Percentiles rank a stretch among this genome's conserved stretches.
phyloP scores from a whole-genome alignment of 2,113 vertebrate species.

The Brachyhypopomus gauderio region DNA sequence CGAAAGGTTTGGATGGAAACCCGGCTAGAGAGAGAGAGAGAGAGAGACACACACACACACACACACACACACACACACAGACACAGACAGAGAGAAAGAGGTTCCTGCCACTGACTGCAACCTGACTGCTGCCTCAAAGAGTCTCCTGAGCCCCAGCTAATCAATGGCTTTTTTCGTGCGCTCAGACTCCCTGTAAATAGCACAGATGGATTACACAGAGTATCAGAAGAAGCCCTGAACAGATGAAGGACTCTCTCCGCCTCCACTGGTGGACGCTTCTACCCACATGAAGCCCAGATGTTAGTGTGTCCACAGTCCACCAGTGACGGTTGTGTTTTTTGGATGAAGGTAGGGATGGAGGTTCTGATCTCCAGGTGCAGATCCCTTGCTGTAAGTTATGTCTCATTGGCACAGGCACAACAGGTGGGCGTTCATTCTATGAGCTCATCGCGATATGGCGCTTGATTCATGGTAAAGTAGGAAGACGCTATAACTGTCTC shows the following conservation, averaged over 20 bases:
- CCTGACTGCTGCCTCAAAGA: slow-evolving; percentile 56
- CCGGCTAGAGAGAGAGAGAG: too few species aligned
- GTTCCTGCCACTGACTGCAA: slow-evolving; percentile 52
- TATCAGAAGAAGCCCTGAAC: not conserved
- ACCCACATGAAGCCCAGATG: not conserved
- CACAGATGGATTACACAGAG: slow-evolving; percentile 18
- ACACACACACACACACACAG: too few species aligned
- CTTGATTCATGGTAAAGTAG: too few species aligned
- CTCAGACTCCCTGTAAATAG: slow-evolving; percentile 34
- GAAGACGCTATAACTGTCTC: too few species aligned
- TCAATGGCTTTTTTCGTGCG: slow-evolving; percentile 45
- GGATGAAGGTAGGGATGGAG: not conserved
- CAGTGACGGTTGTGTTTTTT: not conserved
- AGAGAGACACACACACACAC: too few species aligned
- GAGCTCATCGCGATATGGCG: too few species aligned
- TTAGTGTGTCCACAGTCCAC: not conserved
- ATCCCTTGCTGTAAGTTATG: too few species aligned
- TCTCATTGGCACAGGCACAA: too few species aligned
- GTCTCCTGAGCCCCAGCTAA: slow-evolving; percentile 28
- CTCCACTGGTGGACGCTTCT: too few species aligned
- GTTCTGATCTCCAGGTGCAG: too few species aligned
- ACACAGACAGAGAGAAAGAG: not conserved
- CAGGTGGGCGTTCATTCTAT: too few species aligned
- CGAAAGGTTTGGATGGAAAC: too few species aligned
- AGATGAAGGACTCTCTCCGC: not conserved